Base-by-base conservation (phyloP, 2,113 vertebrate genomes). In the Malurus melanocephalus region DNA sequence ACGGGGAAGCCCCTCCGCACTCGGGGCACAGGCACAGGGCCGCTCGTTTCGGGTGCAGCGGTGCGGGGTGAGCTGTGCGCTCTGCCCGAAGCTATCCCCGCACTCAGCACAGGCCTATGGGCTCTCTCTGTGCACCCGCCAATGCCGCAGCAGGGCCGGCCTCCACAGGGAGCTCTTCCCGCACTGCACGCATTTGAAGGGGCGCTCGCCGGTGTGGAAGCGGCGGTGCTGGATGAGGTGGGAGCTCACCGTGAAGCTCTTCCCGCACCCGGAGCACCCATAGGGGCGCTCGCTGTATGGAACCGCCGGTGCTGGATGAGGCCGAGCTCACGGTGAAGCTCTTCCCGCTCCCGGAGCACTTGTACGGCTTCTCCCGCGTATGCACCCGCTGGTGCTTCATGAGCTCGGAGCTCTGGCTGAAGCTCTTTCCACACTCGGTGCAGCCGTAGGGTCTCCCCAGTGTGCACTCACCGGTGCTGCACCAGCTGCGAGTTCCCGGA, bases 181-280 rank as follows among this genome's bases (percentile, higher is more conserved):
- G 0, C 96, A 96, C 13, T 94, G 85, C 0, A 21, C 4, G 30
- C 95, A 94, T 16, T 40, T 42, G 5, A 91, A 96, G 23, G 90
- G 96, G 7, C 92, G 93, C 71, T 95, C 94, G 5, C 79, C 94
- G 0, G 93, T 97, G 64, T 97, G 97, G 51, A 96, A 90, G 71
- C 96, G 94, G 72, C 83, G 96, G 89, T 97, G 97, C 81, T 96
- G 96, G 88, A 96, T 96, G 67, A 97, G 96, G 24, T 95, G 93
- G 16, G 97, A 97, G 80, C 96, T 97, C 61, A 95, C 94, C 1
- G 96, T 96, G 91, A 97, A 97, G 81, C 95, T 96, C 93, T 96
- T 97, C 4, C 96, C 96, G 2, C 96, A 97, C 59, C 97, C 96
- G 0, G 92, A 45, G 57, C 96, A 97, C 7, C 93, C 42, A 3